Evolutionary conservation across 1,140 invertebrate species (phyloP), one percentile per base, ranked within the genome.

Genomic region (Pemphigus obesinymphae): DNA sequence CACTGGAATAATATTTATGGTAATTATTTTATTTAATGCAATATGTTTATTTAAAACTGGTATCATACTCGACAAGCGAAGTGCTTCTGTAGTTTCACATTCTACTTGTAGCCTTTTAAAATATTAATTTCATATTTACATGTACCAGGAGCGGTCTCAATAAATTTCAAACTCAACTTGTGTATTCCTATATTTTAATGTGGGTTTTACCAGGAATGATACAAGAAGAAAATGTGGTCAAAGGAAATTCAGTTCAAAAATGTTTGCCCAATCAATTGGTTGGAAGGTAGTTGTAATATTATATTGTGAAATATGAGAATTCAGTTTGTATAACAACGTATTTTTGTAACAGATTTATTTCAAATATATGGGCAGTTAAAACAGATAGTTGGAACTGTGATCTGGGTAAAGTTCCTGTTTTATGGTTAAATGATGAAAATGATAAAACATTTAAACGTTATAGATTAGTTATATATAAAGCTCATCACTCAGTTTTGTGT

Each of bases 191-290:
- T 45, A 63, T 80, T 29, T 61, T 80, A 61, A 80, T 80, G 76
- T 80, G 76, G 76, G 76, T 80, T 31, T 61, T 80, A 45, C 76
- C 76, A 2, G 76, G 63, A 40, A 45, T 63, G 7, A 8, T 17
- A n/a, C 37, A 40, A 11, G 58, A 80, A 20, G 76, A 80, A 26
- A 45, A 80, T 45, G 0, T 80, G 45, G 55, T 63, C 3, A 80
- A 61, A 80, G 76, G 76, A 63, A 80, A 80, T 80, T 61, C 17
- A 61, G 17, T 80, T 11, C 53, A 80, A 61, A 43, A 80, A 45
- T 63, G 76, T 80, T 80, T 80, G 23, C 76, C 76, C 2, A 80
- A 61, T 80, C 76, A 80, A 43, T 63, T 80, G n/a, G 76, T 80
- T n/a, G 76, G 76, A 61, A 80, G 55, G 76, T 80, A 76, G 8